Conservation (phyloP, 2,113 vertebrate species). For the Piaya cayana region DNA sequence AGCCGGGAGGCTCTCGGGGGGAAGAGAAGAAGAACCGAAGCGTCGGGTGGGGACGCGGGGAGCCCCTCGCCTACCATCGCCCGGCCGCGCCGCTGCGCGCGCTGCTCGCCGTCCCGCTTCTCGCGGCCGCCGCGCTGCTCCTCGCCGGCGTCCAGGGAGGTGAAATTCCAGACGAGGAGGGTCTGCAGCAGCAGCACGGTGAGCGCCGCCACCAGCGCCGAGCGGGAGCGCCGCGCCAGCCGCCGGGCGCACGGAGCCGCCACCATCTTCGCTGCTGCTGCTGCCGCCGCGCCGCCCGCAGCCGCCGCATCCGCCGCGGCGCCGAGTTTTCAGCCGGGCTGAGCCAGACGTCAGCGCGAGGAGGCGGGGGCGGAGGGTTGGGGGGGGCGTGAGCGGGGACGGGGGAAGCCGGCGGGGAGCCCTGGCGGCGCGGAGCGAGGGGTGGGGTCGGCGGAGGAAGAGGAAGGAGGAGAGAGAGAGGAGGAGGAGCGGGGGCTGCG, state of each 20-base stretch:
- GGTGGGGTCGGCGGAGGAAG: neutral
- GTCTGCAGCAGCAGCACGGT: constrained; percentile 91
- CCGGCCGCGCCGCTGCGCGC: constrained; percentile 72
- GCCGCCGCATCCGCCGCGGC: constrained; percentile 72
- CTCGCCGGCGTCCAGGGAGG: constrained; percentile 88
- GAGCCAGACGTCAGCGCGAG: constrained; percentile 79
- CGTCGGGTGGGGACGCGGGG: too few relatives aligned
- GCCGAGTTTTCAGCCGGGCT: constrained; percentile 76
- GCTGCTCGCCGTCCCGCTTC: constrained; percentile 73
- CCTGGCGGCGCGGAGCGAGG: neutral
- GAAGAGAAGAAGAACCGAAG: too few relatives aligned
- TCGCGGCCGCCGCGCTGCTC: constrained; percentile 77
- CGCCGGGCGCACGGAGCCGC: constrained; percentile 86
- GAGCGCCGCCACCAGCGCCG: constrained; percentile 88
- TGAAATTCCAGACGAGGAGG: constrained; percentile 94
- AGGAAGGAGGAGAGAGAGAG: neutral
- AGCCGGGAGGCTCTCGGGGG: neutral
- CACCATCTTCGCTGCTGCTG: constrained; percentile 82
- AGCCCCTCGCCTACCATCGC: constrained; percentile 64
- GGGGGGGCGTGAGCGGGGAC: neutral
- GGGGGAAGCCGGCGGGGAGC: constrained; percentile 8
- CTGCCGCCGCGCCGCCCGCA: constrained; percentile 70
- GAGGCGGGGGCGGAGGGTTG: constrained; percentile 58
- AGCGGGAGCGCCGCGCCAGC: constrained; percentile 88
- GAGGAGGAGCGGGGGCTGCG: neutral